Percentiles rank a stretch among this genome's conserved stretches.
Evolutionary conservation across 2,113 vertebrate genomes (phyloP).

Genomic region (Chlorodrepanis virens): DNA sequence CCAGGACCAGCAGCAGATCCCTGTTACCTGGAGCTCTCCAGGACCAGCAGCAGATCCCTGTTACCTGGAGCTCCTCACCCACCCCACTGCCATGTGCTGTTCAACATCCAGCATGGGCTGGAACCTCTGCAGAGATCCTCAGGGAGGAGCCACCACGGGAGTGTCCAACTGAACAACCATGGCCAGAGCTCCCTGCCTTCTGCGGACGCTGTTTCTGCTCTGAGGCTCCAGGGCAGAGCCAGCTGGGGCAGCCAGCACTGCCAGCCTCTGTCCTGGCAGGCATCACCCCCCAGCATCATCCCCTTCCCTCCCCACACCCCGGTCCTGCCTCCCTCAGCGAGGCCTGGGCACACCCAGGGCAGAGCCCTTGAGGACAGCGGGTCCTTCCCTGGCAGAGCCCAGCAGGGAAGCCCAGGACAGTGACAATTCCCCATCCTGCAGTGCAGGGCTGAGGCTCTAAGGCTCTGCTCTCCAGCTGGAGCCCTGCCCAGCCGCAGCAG

Average conservation of each 20-base stretch:
- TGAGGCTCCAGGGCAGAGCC: accelerated
- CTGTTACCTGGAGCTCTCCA: too few species aligned
- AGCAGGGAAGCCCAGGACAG: background rate
- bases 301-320: background rate
- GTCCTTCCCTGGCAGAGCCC: accelerated
- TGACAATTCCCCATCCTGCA: accelerated
- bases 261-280: accelerated
- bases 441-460: background rate
- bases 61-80: background rate
- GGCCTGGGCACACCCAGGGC: too few species aligned
- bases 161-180: accelerated
- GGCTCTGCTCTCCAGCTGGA: background rate
- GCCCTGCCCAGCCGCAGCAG: background rate
- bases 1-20: too few species aligned
- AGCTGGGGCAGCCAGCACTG: accelerated
- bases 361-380: accelerated
- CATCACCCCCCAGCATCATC: accelerated
- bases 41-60: too few species aligned
- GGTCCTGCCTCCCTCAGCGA: background rate
- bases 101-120: accelerated
- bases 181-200: background rate
- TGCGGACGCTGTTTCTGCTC: background rate
- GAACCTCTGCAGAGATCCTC: background rate
- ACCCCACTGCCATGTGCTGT: accelerated
- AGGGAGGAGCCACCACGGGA: accelerated